phyloP scores from a whole-genome alignment of 2,113 vertebrate genomes.

The Casuarius casuarius region DNA sequence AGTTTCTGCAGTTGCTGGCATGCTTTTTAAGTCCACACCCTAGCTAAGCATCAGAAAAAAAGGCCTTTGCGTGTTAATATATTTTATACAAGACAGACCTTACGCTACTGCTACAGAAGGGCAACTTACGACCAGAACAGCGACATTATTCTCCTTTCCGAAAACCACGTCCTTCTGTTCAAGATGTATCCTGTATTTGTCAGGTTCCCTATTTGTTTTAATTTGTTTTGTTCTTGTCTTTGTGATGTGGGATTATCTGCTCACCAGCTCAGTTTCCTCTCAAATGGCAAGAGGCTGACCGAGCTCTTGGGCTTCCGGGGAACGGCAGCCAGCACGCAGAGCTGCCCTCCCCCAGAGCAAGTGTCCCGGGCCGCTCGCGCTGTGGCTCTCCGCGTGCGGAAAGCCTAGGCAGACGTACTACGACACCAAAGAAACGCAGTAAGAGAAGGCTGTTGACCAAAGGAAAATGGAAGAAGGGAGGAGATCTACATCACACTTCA shows the following conservation, averaged over 20 bases:
- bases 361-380: neutral
- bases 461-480: neutral
- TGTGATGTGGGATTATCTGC: rapidly evolving
- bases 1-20: neutral
- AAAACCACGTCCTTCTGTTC: rapidly evolving
- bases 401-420: rapidly evolving
- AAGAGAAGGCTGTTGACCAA: rapidly evolving
- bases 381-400: rapidly evolving
- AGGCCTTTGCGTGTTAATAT: rapidly evolving
- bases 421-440: rapidly evolving
- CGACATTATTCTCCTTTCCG: neutral
- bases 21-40: neutral
- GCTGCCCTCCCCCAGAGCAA: neutral
- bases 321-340: rapidly evolving
- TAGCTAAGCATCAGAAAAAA: neutral
- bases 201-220: too few relatives aligned
- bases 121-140: neutral
- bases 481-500: rapidly evolving
- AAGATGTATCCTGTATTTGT: neutral
- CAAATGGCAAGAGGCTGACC: rapidly evolving
- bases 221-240: neutral
- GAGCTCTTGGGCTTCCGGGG: rapidly evolving
- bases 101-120: neutral
- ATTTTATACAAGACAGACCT: neutral
- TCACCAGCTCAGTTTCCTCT: neutral